Evolutionary conservation across 2,797 vertebrate genomes (phyloP), one percentile per base, ranked within the genome.

Genomic region (Chaenodraco wilsoni): DNA sequence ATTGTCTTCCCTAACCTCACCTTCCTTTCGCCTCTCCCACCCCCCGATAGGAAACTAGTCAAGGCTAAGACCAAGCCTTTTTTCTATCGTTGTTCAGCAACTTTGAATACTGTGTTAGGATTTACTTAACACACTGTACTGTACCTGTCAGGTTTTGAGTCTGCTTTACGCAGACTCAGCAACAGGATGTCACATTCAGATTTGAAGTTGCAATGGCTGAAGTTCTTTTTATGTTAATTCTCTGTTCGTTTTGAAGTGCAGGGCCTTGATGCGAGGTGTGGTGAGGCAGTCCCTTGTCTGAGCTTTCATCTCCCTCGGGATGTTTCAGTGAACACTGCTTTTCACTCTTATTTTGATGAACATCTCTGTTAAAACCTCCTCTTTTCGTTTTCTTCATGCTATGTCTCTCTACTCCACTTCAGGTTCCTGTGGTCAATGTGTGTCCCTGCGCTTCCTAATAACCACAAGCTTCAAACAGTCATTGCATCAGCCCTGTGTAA

Each of bases 1-100:
- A 90, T 92, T 93, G 90, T 93, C 87, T 84, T 70, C 55, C 65
- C 75, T 48, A 63, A 62, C 83, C 68, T 70, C 62, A 69, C 74
- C 74, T 75, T 62, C 45, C 69, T 45, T 27, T 50, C 45, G 8
- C 54, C n/a, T 49, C 37, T 48, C 14, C 46, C 40, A 27, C 3
- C 46, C 17, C 59, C 48, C 17, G 19, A 43, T 41, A 87, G 82
- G 79, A 90, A 88, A 78, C 66, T n/a, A 76, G 80, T 62, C 69
- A 81, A 84, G 79, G 87, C 83, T 66, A 70, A 79, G 72, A 67
- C 78, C 89, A 75, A 65, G 74, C 71, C 60, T 78, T 86, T 76
- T 76, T 86, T 76, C 72, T 76, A 82, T 79, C 72, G 75, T 59
- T 21, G 52, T 77, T 83, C 79, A 76, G 52, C 74, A 73, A 44